phyloP scores from a whole-genome alignment of 2,113 vertebrate genomes.

The Scomber colias region DNA sequence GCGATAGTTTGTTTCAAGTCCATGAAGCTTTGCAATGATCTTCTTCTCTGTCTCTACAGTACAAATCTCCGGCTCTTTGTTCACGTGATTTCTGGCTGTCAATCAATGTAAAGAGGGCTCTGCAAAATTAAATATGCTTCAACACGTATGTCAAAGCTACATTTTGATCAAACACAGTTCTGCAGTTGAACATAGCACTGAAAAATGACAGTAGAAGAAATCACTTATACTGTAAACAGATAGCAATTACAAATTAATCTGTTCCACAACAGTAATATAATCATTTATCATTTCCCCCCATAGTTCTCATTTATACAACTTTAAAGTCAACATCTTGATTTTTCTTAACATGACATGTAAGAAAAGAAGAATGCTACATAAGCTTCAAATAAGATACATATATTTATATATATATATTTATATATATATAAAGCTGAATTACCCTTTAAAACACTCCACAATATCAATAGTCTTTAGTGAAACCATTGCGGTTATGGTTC shows the following conservation, averaged over 20 bases:
- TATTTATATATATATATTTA: conserved; percentile 34
- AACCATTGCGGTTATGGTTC: conserved; percentile 48
- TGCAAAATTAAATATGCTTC: conserved; percentile 29
- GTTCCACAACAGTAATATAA: conserved; percentile 54
- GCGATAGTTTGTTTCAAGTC: conserved; percentile 36
- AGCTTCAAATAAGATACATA: conserved; percentile 42
- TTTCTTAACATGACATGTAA: conserved; percentile 59
- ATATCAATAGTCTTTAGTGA: conserved; percentile 49
- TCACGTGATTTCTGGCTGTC: conserved; percentile 55
- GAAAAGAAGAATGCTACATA: conserved; percentile 76
- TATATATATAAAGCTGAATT: conserved; percentile 53
- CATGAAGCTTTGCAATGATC: background rate
- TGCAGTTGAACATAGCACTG: conserved; percentile 53
- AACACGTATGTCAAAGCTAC: conserved; percentile 57
- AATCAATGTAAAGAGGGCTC: conserved; percentile 22
- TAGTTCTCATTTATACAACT: conserved; percentile 50
- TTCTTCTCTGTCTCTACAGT: conserved; percentile 17
- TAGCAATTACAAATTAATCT: conserved; percentile 59
- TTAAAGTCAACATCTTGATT: conserved; percentile 57
- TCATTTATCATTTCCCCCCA: conserved; percentile 33
- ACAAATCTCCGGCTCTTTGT: conserved; percentile 15
- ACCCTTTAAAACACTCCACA: conserved; percentile 58
- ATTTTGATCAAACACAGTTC: conserved; percentile 55
- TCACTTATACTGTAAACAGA: conserved; percentile 61
- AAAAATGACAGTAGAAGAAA: conserved; percentile 55